Conservation (phyloP, 2,797 vertebrate genomes). For the Girardinus metallicus region DNA sequence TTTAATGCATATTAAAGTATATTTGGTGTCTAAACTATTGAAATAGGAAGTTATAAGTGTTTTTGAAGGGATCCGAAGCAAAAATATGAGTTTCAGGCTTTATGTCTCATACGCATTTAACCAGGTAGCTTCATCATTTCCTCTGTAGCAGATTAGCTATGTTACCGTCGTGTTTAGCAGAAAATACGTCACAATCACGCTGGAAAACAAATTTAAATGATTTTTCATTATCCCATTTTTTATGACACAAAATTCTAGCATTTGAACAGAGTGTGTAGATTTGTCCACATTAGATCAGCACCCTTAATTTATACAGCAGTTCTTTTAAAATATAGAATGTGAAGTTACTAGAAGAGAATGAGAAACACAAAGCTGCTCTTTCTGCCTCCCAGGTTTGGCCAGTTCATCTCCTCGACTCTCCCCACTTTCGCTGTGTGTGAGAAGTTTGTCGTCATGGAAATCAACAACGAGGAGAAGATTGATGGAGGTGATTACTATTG, state of each 20-base stretch:
- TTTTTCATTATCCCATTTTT: neutral
- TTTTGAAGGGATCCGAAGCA: no score
- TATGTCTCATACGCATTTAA: neutral
- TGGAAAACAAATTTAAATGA: neutral
- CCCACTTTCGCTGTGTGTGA: constrained; percentile 97
- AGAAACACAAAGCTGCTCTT: neutral
- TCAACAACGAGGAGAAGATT: constrained; percentile 93
- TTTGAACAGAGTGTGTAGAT: neutral
- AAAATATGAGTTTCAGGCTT: neutral
- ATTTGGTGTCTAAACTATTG: no score
- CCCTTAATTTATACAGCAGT: rapidly evolving
- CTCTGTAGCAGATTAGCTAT: neutral
- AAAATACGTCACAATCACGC: neutral
- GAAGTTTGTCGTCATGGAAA: constrained; percentile 98
- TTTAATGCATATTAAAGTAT: no score
- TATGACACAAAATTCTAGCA: neutral
- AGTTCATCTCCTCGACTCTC: constrained; percentile 97
- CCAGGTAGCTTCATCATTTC: neutral
- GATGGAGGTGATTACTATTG: constrained; percentile 83
- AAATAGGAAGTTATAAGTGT: no score
- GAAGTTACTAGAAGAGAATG: neutral
- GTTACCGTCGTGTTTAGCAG: neutral
- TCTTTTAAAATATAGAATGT: neutral
- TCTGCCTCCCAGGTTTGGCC: constrained; percentile 87
- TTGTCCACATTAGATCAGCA: neutral